Base-by-base conservation (phyloP, 2,797 vertebrate genomes). In the Myotis vivesi region DNA sequence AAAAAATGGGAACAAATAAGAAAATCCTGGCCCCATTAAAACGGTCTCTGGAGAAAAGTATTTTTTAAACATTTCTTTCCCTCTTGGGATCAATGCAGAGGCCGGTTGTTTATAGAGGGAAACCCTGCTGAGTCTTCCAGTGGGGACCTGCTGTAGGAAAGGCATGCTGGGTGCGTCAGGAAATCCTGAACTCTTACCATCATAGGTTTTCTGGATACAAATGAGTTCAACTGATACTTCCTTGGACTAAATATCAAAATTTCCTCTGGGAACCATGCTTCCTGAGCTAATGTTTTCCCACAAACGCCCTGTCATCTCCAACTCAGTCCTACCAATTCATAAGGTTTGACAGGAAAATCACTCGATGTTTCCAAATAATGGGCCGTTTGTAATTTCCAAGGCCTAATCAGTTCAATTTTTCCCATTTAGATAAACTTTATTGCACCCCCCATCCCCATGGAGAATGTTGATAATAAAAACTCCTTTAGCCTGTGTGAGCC, bases 381-480 rank as follows among this genome's bases (percentile, higher is more conserved):
- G 33, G 15, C 57, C 64, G 57, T n/a, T 79, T 57, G 20, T 85
- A 44, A 92, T 57, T 82, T 94, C 36, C 22, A 5, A 87, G 33
- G 72, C 75, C 25, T 13, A n/a, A 68, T 87, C 23, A 68, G 13
- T 55, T 77, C n/a, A 12, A 15, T 53, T 77, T 33, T 15, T 25
- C 49, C 6, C 20, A 23, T 55, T 79, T 91, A 72, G 59, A 87
- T 85, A 55, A 75, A 55, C 6, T 83, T 76, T 83, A 76, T 86
- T 75, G 71, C n/a, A 33, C 11, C 4, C 20, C 6, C 73, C 23
- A 17, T 33, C 76, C 51, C 64, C 64, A 36, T 30, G 69, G 76
- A 92, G 62, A 69, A 73, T 73, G 33, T 91, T 68, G 33, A 36
- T 36, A 20, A 59, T 83, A 80, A 89, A 96, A 83, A 84, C n/a